phyloP scores from a whole-genome alignment of 2,797 vertebrate genomes.

The Cyclura pinguis region DNA sequence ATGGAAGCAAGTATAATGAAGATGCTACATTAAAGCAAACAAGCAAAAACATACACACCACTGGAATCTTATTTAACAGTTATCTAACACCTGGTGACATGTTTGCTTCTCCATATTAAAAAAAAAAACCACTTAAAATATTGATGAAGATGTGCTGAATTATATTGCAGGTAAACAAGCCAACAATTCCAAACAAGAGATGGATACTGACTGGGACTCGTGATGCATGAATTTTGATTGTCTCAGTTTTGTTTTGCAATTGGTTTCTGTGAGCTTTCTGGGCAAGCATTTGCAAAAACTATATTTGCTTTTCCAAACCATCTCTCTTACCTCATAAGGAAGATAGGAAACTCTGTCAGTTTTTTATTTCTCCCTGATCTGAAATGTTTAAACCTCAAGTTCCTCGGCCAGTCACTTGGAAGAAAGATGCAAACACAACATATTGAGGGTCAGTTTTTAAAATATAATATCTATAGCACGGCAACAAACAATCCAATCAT shows the following conservation, averaged over 20 bases:
- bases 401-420: no score
- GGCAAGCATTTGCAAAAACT: neutral
- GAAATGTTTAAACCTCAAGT: no score
- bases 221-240: neutral
- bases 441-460: no score
- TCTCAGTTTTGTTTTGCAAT: neutral
- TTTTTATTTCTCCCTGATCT: neutral
- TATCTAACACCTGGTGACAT: neutral
- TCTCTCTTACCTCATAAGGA: neutral
- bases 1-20: conserved; percentile 23
- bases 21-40: neutral
- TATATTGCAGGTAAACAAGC: neutral
- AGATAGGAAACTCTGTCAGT: neutral
- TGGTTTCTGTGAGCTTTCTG: neutral
- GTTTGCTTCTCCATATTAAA: neutral
- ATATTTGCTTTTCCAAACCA: neutral
- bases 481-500: no score
- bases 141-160: neutral
- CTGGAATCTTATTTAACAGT: neutral
- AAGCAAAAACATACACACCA: neutral
- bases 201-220: neutral
- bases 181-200: neutral
- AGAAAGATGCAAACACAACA: no score
- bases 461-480: no score
- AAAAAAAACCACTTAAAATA: neutral